These are phyloP conservation scores for Acronicta psi DNA, from an alignment of 2,888 invertebrate species.

Conservation along the genomic window DNA sequence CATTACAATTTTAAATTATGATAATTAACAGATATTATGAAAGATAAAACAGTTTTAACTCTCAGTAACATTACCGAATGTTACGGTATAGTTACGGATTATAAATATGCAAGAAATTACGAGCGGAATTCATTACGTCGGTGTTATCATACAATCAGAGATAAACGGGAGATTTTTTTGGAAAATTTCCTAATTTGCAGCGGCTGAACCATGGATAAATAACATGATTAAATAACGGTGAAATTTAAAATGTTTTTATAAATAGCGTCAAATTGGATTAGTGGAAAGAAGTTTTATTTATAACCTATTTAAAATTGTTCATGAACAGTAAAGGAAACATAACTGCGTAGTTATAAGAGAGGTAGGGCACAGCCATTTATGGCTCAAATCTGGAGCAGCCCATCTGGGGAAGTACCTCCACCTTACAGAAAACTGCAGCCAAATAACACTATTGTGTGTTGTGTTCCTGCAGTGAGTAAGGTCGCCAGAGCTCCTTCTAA, in stretches of 20 bases:
- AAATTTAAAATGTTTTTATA: constrained; percentile 5
- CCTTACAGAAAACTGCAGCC: too few relatives aligned
- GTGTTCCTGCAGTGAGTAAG: too few relatives aligned
- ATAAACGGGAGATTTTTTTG: constrained; percentile 30
- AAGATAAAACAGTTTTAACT: constrained; percentile 1
- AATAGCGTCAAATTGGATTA: constrained; percentile 23
- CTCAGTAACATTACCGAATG: constrained; percentile 20
- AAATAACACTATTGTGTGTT: too few relatives aligned
- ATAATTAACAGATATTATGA: background rate
- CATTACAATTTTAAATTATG: background rate
- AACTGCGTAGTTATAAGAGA: too few relatives aligned
- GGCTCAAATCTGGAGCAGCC: too few relatives aligned
- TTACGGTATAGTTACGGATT: constrained; percentile 16
- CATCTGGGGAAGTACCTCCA: too few relatives aligned
- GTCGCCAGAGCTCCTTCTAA: too few relatives aligned
- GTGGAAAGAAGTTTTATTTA: background rate
- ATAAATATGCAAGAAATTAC: constrained; percentile 16
- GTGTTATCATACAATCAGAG: constrained; percentile 25
- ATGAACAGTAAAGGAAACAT: too few relatives aligned
- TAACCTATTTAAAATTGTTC: too few relatives aligned
- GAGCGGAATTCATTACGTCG: constrained; percentile 10
- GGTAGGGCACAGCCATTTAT: too few relatives aligned
- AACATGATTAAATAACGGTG: constrained; percentile 16
- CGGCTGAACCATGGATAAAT: constrained; percentile 31
- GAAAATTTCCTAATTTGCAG: constrained; percentile 32